Conservation (phyloP, 2,113 vertebrate species). For the Syngnathoides biaculeatus region DNA sequence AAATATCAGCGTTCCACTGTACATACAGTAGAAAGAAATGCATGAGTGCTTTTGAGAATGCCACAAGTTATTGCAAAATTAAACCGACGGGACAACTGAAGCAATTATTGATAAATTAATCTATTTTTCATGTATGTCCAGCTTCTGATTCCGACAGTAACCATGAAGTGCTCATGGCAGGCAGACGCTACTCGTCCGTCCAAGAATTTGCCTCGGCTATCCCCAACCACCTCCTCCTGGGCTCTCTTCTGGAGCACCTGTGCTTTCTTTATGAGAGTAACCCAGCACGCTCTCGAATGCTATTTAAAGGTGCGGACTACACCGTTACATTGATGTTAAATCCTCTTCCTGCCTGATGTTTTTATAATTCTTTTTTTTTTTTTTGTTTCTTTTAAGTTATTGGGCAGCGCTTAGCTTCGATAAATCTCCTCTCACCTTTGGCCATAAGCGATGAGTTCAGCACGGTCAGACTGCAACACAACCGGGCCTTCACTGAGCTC, state of each 20-base stretch:
- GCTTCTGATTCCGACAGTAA: conserved; percentile 83
- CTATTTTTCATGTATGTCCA: conserved; percentile 40
- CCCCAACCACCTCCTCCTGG: conserved; percentile 90
- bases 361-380: background rate
- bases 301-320: conserved; percentile 81
- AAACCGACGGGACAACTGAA: too few relatives aligned
- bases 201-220: conserved; percentile 83
- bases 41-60: too few relatives aligned
- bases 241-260: conserved; percentile 89
- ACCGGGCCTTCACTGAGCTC: conserved; percentile 86
- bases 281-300: conserved; percentile 76
- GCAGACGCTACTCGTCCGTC: conserved; percentile 67
- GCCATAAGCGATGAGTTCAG: conserved; percentile 93
- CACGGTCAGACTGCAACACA: conserved; percentile 89
- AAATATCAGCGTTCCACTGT: too few relatives aligned
- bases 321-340: background rate
- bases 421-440: conserved; percentile 88
- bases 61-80: too few relatives aligned
- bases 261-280: conserved; percentile 88
- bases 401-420: conserved; percentile 84
- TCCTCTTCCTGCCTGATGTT: background rate
- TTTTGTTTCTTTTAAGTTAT: conserved; percentile 74
- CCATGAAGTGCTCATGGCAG: conserved; percentile 72
- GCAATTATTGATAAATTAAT: too few relatives aligned
- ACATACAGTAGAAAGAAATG: too few relatives aligned